phyloP scores from a whole-genome alignment of 2,888 invertebrate genomes.

The Falcaria lacertinaria region DNA sequence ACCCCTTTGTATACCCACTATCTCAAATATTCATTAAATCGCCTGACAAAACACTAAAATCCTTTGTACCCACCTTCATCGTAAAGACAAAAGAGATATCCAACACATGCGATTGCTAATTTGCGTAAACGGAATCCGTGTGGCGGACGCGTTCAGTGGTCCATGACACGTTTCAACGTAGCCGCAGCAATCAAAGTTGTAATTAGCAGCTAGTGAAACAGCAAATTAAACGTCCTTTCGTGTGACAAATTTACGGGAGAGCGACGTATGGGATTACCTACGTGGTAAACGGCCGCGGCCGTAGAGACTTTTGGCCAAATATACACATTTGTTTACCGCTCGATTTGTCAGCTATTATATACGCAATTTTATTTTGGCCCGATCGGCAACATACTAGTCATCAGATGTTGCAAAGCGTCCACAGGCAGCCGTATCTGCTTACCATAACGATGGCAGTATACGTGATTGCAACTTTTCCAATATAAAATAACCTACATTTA shows the following conservation, averaged over 20 bases:
- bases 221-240: slow-evolving; percentile 71
- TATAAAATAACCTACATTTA: too few species aligned
- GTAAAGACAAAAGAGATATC: slow-evolving; percentile 6
- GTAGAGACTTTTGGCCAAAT: neutral
- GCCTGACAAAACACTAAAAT: too few species aligned
- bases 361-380: too few species aligned
- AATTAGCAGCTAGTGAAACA: slow-evolving; percentile 75
- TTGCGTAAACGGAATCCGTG: slow-evolving; percentile 5
- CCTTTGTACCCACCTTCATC: too few species aligned
- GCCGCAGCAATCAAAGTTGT: slow-evolving; percentile 70
- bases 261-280: slow-evolving; percentile 6
- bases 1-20: too few species aligned
- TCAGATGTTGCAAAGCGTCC: too few species aligned
- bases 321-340: neutral
- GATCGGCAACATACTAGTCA: too few species aligned
- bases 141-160: slow-evolving; percentile 14
- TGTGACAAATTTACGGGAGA: slow-evolving; percentile 54
- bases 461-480: too few species aligned
- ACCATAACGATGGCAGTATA: too few species aligned
- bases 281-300: slow-evolving; percentile 1
- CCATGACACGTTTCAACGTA: slow-evolving; percentile 43
- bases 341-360: too few species aligned
- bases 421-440: too few species aligned
- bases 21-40: neutral
- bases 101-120: slow-evolving; percentile 8